Evolutionary conservation across 2,113 vertebrate species (phyloP), one percentile per base, ranked within the genome.

Genomic region (Psilopsiagon aurifrons): DNA sequence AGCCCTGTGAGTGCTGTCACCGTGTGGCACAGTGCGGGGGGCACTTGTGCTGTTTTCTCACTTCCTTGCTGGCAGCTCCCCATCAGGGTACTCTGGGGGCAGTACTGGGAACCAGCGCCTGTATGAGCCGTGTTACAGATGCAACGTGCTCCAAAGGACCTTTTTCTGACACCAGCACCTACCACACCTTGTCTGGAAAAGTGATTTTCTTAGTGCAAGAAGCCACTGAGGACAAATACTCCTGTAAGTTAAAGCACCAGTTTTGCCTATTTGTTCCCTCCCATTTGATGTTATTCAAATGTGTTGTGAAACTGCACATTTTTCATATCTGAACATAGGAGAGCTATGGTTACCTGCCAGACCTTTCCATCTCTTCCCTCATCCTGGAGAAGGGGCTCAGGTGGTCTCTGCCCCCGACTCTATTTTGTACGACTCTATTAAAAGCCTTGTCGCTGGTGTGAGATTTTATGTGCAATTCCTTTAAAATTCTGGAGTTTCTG

Each of bases 51-150:
- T 70, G 49, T 5, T 7, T 35, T 35, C 27, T 84, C 35, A 5
- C 54, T 66, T 73, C 27, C 79, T 83, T 28, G 13, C 63, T 66
- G 71, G 17, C 75, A 57, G 79, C 28, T 24, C 28, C 64, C 1
- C 0, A 6, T 15, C 11, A 28, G 51, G 27, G 13, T 4, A 22
- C 13, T 31, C 22, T 0, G 0, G 55, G 19, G 2, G 44, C 37
- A 11, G n/a, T 2, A 0, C 20, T 47, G 51, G 17, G 62, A 24
- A 27, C 69, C 49, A 35, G 17, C 22, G 31, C 54, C 54, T 31
- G n/a, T 10, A 14, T 16, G 33, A 68, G 47, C 20, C 14, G 24
- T 17, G 7, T 13, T 29, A 39, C 46, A 2, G 2, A 46, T 2
- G 1, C 74, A 51, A 2, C 0, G 2, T 52, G 46, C 64, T 89